Conservation (phyloP, 2,797 vertebrate genomes). For the Sarcophilus harrisii region DNA sequence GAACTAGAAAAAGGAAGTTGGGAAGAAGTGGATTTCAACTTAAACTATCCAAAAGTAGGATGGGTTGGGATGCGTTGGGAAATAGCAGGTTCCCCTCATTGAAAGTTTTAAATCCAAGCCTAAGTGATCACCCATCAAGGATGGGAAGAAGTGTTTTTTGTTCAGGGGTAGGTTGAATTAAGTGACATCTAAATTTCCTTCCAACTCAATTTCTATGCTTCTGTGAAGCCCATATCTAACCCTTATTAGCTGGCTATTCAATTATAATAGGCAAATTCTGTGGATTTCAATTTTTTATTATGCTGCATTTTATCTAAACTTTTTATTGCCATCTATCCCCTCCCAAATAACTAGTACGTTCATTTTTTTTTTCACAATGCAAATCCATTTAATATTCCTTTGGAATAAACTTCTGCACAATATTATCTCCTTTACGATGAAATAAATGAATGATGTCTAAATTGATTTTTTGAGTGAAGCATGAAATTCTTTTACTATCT, state of each 20-base stretch:
- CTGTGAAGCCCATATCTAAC: background rate
- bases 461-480: slow-evolving; percentile 65
- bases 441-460: slow-evolving; percentile 82
- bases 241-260: background rate
- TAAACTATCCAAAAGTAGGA: background rate
- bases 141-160: background rate
- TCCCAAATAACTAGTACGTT: background rate
- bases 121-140: background rate
- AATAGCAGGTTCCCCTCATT: background rate
- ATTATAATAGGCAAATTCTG: background rate
- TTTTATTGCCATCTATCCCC: background rate
- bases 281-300: background rate
- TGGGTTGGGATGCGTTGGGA: background rate
- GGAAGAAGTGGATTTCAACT: background rate
- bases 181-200: background rate
- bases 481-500: slow-evolving; percentile 71
- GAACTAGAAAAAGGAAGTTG: background rate
- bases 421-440: slow-evolving; percentile 77
- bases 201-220: background rate
- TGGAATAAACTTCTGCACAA: slow-evolving; percentile 80
- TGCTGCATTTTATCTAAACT: background rate
- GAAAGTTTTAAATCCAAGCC: background rate
- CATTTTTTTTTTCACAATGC: background rate
- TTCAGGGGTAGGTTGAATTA: background rate
- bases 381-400: slow-evolving; percentile 66